A percentile compares a stretch with the other conserved stretches of the same genome.
phyloP scores from a whole-genome alignment of 2,797 vertebrate species.

The Pyrocephalus nanus region DNA sequence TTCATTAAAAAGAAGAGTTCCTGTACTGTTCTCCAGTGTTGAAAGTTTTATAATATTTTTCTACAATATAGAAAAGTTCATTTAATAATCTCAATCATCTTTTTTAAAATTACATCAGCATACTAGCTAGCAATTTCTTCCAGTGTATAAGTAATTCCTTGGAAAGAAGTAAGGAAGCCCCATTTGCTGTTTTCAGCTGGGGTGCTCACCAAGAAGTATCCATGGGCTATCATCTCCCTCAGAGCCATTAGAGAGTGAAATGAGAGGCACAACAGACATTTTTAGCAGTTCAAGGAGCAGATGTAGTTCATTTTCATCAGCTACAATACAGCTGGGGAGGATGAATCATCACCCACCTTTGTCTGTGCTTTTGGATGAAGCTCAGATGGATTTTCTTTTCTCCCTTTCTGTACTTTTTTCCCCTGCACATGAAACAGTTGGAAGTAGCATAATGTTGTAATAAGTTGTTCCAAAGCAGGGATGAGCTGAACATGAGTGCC shows the following conservation, averaged over 20 bases:
- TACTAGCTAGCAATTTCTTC: neutral
- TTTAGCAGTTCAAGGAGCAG: neutral
- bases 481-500: neutral
- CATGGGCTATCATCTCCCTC: neutral
- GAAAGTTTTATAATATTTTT: neutral
- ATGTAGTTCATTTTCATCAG: neutral
- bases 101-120: neutral
- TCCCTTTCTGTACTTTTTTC: neutral
- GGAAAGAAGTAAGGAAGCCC: neutral
- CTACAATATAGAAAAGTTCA: neutral
- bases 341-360: neutral
- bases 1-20: neutral
- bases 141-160: rapidly evolving
- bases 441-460: neutral
- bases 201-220: rapidly evolving
- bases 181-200: neutral
- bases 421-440: neutral
- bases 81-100: neutral
- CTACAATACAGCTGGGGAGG: neutral
- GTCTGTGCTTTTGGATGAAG: neutral
- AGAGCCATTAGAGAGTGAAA: neutral
- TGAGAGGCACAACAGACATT: neutral
- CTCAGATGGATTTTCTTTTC: neutral
- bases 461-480: neutral
- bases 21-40: neutral